These are phyloP conservation scores for Brachionus manjavacas DNA, from an alignment of 1,140 invertebrate genomes.

Conservation along the genomic window DNA sequence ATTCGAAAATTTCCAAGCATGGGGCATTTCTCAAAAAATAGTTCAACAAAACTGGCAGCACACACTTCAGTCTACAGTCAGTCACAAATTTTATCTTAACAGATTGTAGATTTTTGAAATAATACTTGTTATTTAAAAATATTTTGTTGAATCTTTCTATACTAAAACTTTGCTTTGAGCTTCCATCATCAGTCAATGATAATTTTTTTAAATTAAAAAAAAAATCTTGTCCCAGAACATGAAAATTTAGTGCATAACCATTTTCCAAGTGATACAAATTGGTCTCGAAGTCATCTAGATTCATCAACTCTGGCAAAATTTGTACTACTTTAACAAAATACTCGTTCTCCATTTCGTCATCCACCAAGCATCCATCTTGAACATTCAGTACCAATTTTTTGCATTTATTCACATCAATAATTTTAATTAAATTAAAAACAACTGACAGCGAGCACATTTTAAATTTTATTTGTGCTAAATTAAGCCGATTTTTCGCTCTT, in stretches of 20 bases:
- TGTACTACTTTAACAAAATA: background rate
- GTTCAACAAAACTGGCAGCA: background rate
- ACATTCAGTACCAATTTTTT: background rate
- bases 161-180: background rate
- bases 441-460: background rate
- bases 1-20: background rate
- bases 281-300: background rate
- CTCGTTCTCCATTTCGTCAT: background rate
- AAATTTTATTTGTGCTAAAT: background rate
- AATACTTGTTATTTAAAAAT: background rate
- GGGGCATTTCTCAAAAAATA: background rate
- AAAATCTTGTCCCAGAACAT: background rate
- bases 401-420: background rate
- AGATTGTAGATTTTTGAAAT: background rate
- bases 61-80: background rate
- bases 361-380: background rate
- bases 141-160: background rate
- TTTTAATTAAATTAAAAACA: background rate
- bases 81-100: background rate
- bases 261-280: conserved; percentile 4
- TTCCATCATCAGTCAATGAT: background rate
- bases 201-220: background rate
- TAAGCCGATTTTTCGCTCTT: background rate
- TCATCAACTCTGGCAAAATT: background rate
- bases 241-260: background rate